A percentile compares a stretch with the other conserved stretches of the same genome.
phyloP scores from a whole-genome alignment of 2,888 invertebrate genomes.

The Pherbina coryleti region DNA sequence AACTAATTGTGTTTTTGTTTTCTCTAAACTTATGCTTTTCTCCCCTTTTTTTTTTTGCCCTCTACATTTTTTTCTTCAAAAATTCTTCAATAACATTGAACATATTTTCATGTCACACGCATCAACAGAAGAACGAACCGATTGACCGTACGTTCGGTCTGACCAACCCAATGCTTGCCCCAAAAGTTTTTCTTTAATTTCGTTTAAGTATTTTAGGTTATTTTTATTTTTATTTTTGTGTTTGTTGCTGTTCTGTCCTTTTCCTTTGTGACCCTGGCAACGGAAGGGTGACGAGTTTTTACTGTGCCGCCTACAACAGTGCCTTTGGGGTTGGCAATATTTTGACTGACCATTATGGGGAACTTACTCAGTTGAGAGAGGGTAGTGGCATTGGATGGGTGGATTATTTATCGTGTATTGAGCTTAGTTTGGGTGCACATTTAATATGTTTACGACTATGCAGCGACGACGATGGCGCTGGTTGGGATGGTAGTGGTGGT shows the following conservation, averaged over 20 bases:
- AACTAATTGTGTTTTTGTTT: conserved; percentile 31
- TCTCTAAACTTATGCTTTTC: not conserved
- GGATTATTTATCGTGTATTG: conserved; percentile 23
- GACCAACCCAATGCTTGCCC: not conserved
- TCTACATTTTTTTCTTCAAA: conserved; percentile 11
- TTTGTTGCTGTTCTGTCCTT: not conserved
- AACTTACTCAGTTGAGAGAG: no score
- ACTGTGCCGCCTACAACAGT: not conserved
- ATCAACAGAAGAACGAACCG: not conserved
- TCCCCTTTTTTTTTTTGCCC: not conserved
- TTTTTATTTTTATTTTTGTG: not conserved
- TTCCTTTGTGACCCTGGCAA: not conserved
- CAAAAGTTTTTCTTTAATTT: conserved; percentile 31
- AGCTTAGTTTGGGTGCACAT: conserved; percentile 17
- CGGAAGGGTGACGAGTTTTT: not conserved
- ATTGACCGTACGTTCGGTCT: no score
- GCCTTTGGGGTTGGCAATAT: not conserved
- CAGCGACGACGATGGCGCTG: not conserved
- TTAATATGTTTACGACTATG: conserved; percentile 18
- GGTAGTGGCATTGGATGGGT: not conserved
- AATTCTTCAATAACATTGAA: conserved; percentile 33
- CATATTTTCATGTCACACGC: conserved; percentile 44
- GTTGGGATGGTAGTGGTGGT: no score
- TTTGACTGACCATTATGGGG: not conserved
- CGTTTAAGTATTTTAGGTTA: conserved; percentile 28